These are phyloP conservation scores for Carapus acus DNA, from an alignment of 2,797 vertebrate species.

Conservation along the genomic window DNA sequence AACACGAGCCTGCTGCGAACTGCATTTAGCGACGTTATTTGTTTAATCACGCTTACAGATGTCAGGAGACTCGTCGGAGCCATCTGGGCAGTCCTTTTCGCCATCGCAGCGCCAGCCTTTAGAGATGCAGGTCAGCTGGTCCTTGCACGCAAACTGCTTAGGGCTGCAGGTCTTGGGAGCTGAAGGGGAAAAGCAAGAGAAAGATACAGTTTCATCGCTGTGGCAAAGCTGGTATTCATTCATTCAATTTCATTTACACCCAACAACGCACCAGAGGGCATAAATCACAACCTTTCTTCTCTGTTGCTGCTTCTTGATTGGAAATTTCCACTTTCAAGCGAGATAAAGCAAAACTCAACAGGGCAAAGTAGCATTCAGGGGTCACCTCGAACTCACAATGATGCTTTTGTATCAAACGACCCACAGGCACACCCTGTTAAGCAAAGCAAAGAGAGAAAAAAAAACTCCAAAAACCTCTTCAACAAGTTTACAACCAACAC, in stretches of 20 bases:
- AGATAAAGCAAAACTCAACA: slow-evolving; percentile 27
- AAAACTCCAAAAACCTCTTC: too few species aligned
- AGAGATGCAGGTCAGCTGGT: slow-evolving; percentile 95
- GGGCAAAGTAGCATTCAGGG: slow-evolving; percentile 43
- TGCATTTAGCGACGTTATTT: slow-evolving; percentile 20
- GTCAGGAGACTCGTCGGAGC: slow-evolving; percentile 92
- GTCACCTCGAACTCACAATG: slow-evolving; percentile 59
- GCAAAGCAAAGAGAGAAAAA: slow-evolving; percentile 35
- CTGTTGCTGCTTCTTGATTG: slow-evolving; percentile 7
- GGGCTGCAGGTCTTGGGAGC: slow-evolving; percentile 92
- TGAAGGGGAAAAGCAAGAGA: slow-evolving; percentile 54
- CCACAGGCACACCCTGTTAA: slow-evolving; percentile 38
- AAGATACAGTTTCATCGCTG: slow-evolving; percentile 29
- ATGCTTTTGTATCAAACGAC: slow-evolving; percentile 49
- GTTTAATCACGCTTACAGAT: slow-evolving; percentile 81
- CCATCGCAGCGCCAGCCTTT: slow-evolving; percentile 98
- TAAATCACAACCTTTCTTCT: background rate
- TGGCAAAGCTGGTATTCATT: too few species aligned
- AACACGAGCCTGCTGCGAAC: slow-evolving; percentile 16
- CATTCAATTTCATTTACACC: too few species aligned
- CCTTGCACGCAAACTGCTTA: slow-evolving; percentile 97
- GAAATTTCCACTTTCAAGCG: slow-evolving; percentile 44
- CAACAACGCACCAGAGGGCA: background rate
- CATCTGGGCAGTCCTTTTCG: slow-evolving; percentile 96
- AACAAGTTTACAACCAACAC: slow-evolving; percentile 48